These are phyloP conservation scores for Tylochromis polylepis DNA, from an alignment of 2,113 vertebrate species.

Conservation along the genomic window DNA sequence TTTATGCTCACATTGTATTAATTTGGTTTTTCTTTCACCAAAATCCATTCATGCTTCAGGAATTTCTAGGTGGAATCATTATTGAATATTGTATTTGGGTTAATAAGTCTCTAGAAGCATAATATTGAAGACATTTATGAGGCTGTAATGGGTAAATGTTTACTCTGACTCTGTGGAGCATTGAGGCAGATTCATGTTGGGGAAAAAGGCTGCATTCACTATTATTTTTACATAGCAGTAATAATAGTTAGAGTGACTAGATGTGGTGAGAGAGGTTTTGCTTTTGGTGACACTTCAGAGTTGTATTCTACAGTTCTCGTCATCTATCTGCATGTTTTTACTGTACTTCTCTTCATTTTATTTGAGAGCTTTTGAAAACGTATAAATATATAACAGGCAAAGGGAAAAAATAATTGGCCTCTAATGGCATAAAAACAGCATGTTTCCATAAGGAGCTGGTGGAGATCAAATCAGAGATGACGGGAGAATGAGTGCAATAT, in stretches of 20 bases:
- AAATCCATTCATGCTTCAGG: not conserved
- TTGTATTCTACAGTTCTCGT: not conserved
- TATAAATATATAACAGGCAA: not conserved
- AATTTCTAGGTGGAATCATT: not conserved
- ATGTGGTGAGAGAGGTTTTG: not conserved
- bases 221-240: not conserved
- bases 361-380: not conserved
- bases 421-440: not conserved
- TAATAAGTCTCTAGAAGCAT: not conserved
- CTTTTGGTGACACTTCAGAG: not conserved
- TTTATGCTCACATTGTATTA: not conserved
- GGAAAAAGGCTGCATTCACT: not conserved
- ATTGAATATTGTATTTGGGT: not conserved
- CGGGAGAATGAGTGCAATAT: not conserved
- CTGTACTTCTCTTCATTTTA: not conserved
- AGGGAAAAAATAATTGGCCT: rapidly evolving
- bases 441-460: rapidly evolving
- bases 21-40: not conserved
- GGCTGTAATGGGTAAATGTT: not conserved
- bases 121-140: not conserved
- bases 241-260: not conserved
- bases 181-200: not conserved
- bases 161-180: not conserved
- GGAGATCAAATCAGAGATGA: not conserved
- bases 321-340: not conserved